Base-by-base conservation (phyloP, 2,797 vertebrate genomes). In the Acipenser oxyrinchus region DNA sequence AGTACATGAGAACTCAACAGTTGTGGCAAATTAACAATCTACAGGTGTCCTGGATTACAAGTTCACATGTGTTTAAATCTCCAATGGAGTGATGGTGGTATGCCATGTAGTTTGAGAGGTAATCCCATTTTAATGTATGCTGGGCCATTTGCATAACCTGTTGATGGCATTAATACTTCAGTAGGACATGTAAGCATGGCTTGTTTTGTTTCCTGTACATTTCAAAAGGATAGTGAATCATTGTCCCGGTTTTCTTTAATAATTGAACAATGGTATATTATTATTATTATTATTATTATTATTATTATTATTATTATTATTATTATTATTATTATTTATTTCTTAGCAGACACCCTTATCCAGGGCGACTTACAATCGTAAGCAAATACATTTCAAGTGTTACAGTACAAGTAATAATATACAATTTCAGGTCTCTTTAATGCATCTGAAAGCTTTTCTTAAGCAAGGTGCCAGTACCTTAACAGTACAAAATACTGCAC, bases 131-230 rank as follows among this genome's bases (percentile, higher is more conserved):
- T 53, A 69, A 62, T 66, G 63, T 63, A 58, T 48, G 49, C 66
- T 59, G 1, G 15, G 48, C 10, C 58, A 51, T 62, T 52, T 53
- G 68, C 48, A 62, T 67, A 64, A 65, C 68, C 71, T 70, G 74
- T 72, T 68, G 72, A 72, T 70, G 65, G 48, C 72, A 74, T 72
- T 73, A 73, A 74, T 71, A 75, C 74, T 76, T 71, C 55, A 71
- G 62, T 63, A 64, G 66, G 62, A 18, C 66, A 37, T 63, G 66
- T 53, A 64, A 59, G 64, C 50, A 6, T 8, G 58, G 48, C 48
- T 69, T 66, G 49, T 60, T 61, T 58, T 66, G 52, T 60, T 66
- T 60, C 62, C 68, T 67, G 64, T 15, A 48, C 59, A 23, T 64
- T 69, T 70, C 68, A 66, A 51, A 23, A 53, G 63, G 15, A 62